Evolutionary conservation across 2,888 invertebrate genomes (phyloP).

Genomic region (Morpho deidamia): DNA sequence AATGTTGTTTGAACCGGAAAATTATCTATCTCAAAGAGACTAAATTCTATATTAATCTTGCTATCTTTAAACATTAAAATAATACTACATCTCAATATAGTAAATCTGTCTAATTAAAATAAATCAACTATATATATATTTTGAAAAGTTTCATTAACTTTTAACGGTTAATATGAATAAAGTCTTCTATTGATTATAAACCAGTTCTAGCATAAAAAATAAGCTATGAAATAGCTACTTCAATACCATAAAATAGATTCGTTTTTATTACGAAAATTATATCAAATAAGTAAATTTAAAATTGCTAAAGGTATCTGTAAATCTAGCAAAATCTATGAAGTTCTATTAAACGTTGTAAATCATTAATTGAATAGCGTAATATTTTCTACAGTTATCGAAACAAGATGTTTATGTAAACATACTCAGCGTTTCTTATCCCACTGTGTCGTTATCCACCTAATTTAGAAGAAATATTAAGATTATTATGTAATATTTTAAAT

Average conservation of each 20-base stretch:
- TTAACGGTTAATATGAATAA: neutral
- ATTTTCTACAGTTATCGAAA: constrained; percentile 22
- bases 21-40: constrained; percentile 4
- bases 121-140: too few species aligned
- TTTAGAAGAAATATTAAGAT: constrained; percentile 31
- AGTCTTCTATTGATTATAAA: neutral
- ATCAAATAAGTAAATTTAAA: constrained; percentile 2
- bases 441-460: constrained; percentile 45
- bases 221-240: constrained; percentile 10
- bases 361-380: constrained; percentile 13
- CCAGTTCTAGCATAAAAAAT: constrained; percentile 12
- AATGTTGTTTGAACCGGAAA: neutral
- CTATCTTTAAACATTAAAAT: neutral
- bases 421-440: constrained; percentile 46
- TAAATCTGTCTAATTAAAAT: too few species aligned
- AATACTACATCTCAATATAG: too few species aligned
- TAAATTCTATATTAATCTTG: constrained; percentile 1
- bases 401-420: constrained; percentile 32
- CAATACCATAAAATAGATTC: constrained; percentile 8
- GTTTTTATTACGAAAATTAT: neutral
- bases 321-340: constrained; percentile 19
- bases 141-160: too few species aligned
- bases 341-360: constrained; percentile 12
- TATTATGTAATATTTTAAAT: constrained; percentile 14
- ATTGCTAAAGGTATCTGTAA: constrained; percentile 9